Percentiles rank a stretch among this genome's conserved stretches.
Conservation (phyloP, 1,140 invertebrate genomes). For the Aricia agestis region DNA sequence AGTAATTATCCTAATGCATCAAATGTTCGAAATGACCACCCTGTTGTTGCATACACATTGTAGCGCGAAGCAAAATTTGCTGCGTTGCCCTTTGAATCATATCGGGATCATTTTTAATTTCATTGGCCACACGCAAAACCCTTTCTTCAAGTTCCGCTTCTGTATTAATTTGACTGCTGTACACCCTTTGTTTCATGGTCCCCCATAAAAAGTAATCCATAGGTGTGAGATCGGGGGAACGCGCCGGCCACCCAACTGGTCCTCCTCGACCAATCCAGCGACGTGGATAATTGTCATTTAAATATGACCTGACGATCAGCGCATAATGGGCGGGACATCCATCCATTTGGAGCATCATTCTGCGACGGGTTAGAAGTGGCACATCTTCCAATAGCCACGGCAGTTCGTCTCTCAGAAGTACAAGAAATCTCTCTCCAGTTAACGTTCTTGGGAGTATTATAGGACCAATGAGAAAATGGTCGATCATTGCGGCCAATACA, state of each 20-base stretch:
- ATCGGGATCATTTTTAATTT: constrained; percentile 5
- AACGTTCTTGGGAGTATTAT: constrained; percentile 6
- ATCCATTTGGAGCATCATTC: constrained; percentile 17
- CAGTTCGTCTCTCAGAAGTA: not conserved
- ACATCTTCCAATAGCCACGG: constrained; percentile 2
- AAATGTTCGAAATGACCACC: constrained; percentile 11
- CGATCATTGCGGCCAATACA: constrained; percentile 22
- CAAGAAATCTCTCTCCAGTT: constrained; percentile 9
- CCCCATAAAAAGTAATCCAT: constrained; percentile 27
- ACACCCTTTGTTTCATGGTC: constrained; percentile 16
- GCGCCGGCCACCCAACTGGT: constrained; percentile 20
- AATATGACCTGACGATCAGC: constrained; percentile 3
- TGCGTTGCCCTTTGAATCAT: constrained; percentile 1
- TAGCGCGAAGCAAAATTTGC: not conserved
- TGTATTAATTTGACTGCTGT: not conserved
- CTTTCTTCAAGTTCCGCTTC: constrained; percentile 7
- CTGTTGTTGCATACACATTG: constrained; percentile 15
- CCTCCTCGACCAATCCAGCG: constrained; percentile 25
- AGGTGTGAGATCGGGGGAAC: constrained; percentile 22
- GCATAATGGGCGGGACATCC: constrained; percentile 20
- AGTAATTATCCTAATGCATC: not conserved
- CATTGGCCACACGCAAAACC: not conserved
- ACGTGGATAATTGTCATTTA: not conserved
- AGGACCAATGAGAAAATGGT: constrained; percentile 21
- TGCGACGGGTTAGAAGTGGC: not conserved